Percentiles rank a stretch among this genome's conserved stretches.
These are phyloP conservation scores for Baccha elongata DNA, from an alignment of 2,888 invertebrate genomes.

Conservation along the genomic window DNA sequence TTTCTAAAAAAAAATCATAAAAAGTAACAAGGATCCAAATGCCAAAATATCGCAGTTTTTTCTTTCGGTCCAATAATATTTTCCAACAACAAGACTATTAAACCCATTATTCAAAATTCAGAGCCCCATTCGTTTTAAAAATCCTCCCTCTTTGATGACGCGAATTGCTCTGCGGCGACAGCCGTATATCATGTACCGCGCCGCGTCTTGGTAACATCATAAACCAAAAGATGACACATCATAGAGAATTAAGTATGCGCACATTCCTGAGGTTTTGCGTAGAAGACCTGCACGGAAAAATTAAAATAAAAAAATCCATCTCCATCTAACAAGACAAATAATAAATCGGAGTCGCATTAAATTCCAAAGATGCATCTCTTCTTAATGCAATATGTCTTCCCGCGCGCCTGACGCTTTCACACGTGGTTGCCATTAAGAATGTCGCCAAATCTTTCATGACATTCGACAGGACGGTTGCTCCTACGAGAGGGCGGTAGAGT, in stretches of 20 bases:
- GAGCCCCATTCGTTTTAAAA: conserved; percentile 25
- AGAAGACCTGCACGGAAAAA: conserved; percentile 12
- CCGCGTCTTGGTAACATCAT: conserved; percentile 47
- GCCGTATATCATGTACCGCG: conserved; percentile 57
- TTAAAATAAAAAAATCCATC: conserved; percentile 11
- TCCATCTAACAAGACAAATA: conserved; percentile 66
- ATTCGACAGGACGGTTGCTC: conserved; percentile 41
- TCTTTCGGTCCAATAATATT: too few relatives aligned
- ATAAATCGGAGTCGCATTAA: conserved; percentile 63
- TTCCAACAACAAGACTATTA: conserved; percentile 57
- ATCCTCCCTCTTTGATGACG: conserved; percentile 59
- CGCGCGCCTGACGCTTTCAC: conserved; percentile 54
- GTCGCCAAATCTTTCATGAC: conserved; percentile 68
- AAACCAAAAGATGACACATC: conserved; percentile 71
- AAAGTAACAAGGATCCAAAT: too few relatives aligned
- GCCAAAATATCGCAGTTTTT: too few relatives aligned
- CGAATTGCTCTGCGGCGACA: conserved; percentile 51
- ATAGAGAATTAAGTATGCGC: conserved; percentile 48
- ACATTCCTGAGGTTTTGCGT: conserved; percentile 40
- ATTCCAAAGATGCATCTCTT: conserved; percentile 52
- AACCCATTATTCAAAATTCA: conserved; percentile 65
- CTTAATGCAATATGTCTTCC: conserved; percentile 28
- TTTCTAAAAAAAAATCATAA: too few relatives aligned
- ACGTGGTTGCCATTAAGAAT: conserved; percentile 71
- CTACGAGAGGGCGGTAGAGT: background rate